These are phyloP conservation scores for Nephrotoma flavescens DNA, from an alignment of 2,888 invertebrate species.

Conservation along the genomic window DNA sequence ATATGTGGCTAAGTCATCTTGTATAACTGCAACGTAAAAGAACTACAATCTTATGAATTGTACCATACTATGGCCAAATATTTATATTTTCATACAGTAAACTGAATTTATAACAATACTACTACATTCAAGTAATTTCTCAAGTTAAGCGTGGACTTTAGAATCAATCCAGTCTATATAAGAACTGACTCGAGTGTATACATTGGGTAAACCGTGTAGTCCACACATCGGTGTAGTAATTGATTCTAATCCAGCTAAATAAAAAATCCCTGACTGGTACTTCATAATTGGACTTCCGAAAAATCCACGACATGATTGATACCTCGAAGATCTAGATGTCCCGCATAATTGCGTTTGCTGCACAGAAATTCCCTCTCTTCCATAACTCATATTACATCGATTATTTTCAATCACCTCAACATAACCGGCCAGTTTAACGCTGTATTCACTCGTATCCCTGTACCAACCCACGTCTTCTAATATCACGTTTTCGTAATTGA, in stretches of 20 bases:
- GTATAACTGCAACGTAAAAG: no score
- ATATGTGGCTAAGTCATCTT: no score
- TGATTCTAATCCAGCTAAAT: constrained; percentile 39
- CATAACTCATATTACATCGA: background rate
- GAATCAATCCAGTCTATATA: constrained; percentile 24
- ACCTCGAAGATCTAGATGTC: constrained; percentile 24
- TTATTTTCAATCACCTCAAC: background rate
- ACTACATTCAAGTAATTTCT: background rate
- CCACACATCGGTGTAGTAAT: constrained; percentile 45
- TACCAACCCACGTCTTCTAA: constrained; percentile 46
- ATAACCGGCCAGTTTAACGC: constrained; percentile 27
- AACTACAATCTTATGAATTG: no score
- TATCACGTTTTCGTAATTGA: constrained; percentile 30
- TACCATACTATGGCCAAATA: no score
- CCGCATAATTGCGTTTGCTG: constrained; percentile 41
- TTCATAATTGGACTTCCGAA: constrained; percentile 11
- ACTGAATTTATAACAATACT: no score
- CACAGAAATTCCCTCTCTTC: background rate
- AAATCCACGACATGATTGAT: background rate
- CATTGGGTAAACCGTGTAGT: constrained; percentile 40
- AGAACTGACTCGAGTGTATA: constrained; percentile 35
- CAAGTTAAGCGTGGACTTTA: background rate
- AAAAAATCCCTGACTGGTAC: background rate
- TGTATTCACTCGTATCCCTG: constrained; percentile 34
- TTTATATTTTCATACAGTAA: no score